Base-by-base conservation (phyloP, 2,888 invertebrate genomes). In the Prosopocoilus inquinatus region DNA sequence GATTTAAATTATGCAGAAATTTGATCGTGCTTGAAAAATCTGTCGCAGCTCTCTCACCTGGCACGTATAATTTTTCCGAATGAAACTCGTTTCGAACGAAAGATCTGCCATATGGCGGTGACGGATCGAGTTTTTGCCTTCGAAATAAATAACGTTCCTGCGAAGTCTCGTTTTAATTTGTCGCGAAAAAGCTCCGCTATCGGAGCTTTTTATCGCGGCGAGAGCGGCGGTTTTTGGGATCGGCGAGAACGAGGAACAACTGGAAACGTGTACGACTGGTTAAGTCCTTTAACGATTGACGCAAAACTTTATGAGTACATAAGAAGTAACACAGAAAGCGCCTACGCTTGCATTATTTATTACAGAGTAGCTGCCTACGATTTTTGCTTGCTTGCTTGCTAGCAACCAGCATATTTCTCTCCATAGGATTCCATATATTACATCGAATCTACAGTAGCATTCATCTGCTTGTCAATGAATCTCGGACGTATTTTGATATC, bases 331-430 rank as follows among this genome's bases (percentile, higher is more conserved):
- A 39, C 16, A 36, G 46, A 47, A 34, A 53, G 58, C 65, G 58
- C 67, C 68, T 63, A 67, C 65, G 55, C 59, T 53, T 49, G 46
- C 56, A 62, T 67, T 61, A 68, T 67, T 67, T 67, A 68, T 66
- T 63, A 64, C 63, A 53, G 59, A 55, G 58, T 60, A 57, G 53
- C 67, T 67, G 51, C 67, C 67, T 67, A 67, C 67, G 65, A 67
- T 64, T 66, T 67, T 65, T 66, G 64, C 67, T 55, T 53, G 57
- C 47, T 56, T 60, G 59, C 57, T 59, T 52, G 58, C 48, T 56
- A 60, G 59, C 57, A 58, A 53, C 57, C 61, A 60, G 64, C 62
- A 67, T 64, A 66, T 62, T 64, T 64, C 62, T 65, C 65, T 45
- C 64, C 55, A 65, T 64, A 53, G 65, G 66, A 64, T 54, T 54